Conservation (phyloP, 2,113 vertebrate species). For the Tychaedon coryphoeus region DNA sequence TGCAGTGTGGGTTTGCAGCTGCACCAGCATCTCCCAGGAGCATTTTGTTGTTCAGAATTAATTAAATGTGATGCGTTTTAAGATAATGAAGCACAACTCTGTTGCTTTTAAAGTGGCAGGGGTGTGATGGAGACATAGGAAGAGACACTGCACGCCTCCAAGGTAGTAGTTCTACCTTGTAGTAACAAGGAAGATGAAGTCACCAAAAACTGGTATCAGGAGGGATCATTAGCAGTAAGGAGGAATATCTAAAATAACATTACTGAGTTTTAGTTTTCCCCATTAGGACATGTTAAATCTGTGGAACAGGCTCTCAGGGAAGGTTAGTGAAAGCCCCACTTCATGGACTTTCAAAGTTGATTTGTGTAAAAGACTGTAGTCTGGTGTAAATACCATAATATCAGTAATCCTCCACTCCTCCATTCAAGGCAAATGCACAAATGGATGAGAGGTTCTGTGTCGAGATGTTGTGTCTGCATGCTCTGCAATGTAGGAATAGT, state of each 20-base stretch:
- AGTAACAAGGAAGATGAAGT: neutral
- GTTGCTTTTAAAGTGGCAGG: neutral
- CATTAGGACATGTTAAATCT: neutral
- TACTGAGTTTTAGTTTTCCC: neutral
- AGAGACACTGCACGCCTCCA: neutral
- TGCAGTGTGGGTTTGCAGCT: neutral
- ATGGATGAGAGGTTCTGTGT: neutral
- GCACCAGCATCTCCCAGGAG: neutral
- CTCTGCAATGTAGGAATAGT: neutral
- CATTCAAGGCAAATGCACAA: neutral
- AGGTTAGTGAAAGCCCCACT: neutral
- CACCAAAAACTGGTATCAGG: neutral
- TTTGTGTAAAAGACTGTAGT: neutral
- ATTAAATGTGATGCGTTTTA: neutral
- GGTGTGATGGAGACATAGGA: neutral
- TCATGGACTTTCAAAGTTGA: neutral
- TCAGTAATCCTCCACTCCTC: neutral
- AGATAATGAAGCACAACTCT: neutral
- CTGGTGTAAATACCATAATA: neutral
- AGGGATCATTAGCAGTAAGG: neutral
- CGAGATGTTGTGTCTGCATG: neutral
- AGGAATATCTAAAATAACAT: neutral
- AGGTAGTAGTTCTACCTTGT: neutral
- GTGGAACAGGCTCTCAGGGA: neutral
- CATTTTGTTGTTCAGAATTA: neutral